Evolutionary conservation across 2,797 vertebrate genomes (phyloP).

Genomic region (Chanos chanos): DNA sequence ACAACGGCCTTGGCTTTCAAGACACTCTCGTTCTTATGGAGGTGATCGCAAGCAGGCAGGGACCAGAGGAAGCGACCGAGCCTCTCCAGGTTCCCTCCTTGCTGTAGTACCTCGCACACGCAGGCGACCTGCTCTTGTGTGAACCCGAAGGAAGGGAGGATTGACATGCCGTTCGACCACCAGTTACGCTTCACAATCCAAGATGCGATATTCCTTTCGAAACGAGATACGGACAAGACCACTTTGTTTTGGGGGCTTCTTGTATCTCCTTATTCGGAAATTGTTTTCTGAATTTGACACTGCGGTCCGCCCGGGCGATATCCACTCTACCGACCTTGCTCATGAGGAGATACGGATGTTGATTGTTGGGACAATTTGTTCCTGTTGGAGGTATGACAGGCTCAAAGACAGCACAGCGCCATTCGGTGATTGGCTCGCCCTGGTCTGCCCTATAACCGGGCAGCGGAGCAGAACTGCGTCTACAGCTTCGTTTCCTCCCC

Average conservation of each 20-base stretch:
- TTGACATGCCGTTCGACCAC: conserved; percentile 85
- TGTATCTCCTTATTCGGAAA: no score
- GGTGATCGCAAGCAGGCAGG: conserved; percentile 91
- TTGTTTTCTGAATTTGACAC: no score
- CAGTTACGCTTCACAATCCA: conserved; percentile 29
- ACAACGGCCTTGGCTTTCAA: conserved; percentile 96
- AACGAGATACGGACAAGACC: conserved; percentile 3
- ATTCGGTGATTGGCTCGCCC: conserved; percentile 82
- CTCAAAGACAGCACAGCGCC: conserved; percentile 79
- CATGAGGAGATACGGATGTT: conserved; percentile 73
- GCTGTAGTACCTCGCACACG: conserved; percentile 94
- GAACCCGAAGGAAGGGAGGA: conserved; percentile 94
- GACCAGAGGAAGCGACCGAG: conserved; percentile 96
- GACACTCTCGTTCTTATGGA: conserved; percentile 97
- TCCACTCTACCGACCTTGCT: conserved; percentile 58
- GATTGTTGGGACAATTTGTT: conserved; percentile 65
- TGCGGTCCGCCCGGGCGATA: no score
- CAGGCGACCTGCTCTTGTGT: conserved; percentile 98
- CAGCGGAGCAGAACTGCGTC: conserved; percentile 71
- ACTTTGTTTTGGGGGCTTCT: no score
- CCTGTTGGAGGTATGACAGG: conserved; percentile 66
- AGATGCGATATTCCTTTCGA: conserved; percentile 3
- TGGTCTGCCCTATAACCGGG: conserved; percentile 75
- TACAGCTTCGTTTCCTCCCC: conserved; percentile 70
- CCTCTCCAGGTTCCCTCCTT: conserved; percentile 92